phyloP scores from a whole-genome alignment of 2,888 invertebrate genomes.

The Proisotoma minuta region DNA sequence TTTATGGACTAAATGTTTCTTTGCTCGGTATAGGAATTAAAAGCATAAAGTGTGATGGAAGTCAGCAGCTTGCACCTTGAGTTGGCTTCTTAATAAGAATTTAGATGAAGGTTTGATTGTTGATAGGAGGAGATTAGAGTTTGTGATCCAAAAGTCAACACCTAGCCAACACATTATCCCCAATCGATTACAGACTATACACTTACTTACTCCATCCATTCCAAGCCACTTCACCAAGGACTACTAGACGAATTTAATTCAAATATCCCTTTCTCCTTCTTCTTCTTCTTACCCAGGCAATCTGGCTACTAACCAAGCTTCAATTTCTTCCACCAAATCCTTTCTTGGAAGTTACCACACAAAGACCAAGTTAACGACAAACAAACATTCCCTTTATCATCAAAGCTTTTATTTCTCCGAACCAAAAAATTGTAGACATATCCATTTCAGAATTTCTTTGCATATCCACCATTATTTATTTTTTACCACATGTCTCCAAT shows the following conservation, averaged over 20 bases:
- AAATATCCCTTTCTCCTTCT: conserved; percentile 6
- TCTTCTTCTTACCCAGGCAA: background rate
- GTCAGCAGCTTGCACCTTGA: too few relatives aligned
- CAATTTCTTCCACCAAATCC: background rate
- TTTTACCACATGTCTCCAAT: too few relatives aligned
- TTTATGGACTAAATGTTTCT: too few relatives aligned
- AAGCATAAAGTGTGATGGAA: too few relatives aligned
- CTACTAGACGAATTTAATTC: background rate
- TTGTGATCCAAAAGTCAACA: conserved; percentile 13
- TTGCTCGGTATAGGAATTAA: too few relatives aligned
- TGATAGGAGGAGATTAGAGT: background rate
- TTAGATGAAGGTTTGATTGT: background rate
- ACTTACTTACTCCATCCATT: background rate
- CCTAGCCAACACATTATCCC: background rate
- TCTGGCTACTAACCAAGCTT: background rate
- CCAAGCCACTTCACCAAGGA: background rate
- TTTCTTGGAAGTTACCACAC: background rate
- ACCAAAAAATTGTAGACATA: too few relatives aligned
- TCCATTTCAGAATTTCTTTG: too few relatives aligned
- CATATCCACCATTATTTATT: too few relatives aligned
- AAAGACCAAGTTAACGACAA: too few relatives aligned
- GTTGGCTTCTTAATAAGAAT: conserved; percentile 1
- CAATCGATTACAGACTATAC: conserved; percentile 9
- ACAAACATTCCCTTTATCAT: too few relatives aligned
- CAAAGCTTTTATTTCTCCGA: too few relatives aligned